Conservation (phyloP, 1,140 invertebrate genomes). For the Penaeus indicus region DNA sequence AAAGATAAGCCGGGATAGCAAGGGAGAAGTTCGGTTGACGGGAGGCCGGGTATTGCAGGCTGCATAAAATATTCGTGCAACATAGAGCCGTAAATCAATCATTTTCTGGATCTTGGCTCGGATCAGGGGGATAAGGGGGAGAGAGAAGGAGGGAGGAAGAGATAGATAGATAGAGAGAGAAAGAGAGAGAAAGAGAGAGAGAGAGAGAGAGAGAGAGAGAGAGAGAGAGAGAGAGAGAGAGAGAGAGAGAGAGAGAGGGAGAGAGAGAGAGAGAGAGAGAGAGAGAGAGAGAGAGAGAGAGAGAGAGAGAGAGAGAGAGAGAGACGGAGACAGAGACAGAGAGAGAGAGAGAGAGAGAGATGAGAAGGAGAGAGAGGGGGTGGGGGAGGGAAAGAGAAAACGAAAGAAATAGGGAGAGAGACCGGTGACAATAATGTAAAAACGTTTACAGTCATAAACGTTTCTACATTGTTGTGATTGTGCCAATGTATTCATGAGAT, state of each 20-base stretch:
- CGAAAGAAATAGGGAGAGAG: background rate
- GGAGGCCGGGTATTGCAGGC: too few species aligned
- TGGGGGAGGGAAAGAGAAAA: background rate
- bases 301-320: background rate
- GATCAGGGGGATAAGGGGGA: background rate
- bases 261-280: background rate
- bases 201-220: constrained; percentile 5
- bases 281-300: background rate
- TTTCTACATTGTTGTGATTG: too few species aligned
- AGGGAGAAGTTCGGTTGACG: too few species aligned
- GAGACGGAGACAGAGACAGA: too few species aligned
- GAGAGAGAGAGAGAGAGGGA: background rate
- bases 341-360: background rate
- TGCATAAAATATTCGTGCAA: too few species aligned
- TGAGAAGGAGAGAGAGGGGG: too few species aligned
- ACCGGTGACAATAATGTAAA: background rate
- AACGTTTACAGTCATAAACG: too few species aligned
- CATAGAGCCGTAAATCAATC: too few species aligned
- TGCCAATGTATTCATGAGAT: too few species aligned
- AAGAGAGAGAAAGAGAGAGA: background rate
- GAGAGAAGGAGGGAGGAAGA: background rate
- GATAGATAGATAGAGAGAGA: background rate
- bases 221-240: background rate
- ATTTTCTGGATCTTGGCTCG: background rate
- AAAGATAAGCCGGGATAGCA: too few species aligned